Base-by-base conservation (phyloP, 2,113 vertebrate genomes). In the Lamprotornis superbus region DNA sequence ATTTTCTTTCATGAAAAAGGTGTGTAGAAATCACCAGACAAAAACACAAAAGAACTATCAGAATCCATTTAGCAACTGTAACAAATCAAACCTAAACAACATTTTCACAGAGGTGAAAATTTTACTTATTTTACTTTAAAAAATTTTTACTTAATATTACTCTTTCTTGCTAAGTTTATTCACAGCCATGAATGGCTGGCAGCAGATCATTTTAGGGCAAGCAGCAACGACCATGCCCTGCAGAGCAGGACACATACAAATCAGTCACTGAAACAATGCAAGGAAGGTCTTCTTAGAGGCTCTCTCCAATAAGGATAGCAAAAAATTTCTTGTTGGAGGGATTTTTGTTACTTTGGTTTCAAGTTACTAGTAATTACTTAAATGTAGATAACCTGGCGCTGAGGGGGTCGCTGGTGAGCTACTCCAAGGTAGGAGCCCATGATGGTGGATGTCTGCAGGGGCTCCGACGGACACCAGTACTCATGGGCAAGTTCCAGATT, bases 401-500 rank as follows among this genome's bases (percentile, higher is more conserved):
- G 99, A 80, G 99, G 99, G 9, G 99, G 99, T 61, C 99, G 97
- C 92, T 99, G 99, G 83, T 99, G 98, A 50, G 99, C 98, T 86
- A 99, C 98, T 46, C 99, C 99, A 59, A 99, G 97, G 85, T 99
- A 99, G 61, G 99, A 99, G 9, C 99, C 99, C 95, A 99, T 98
- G 70, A 99, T 96, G 10, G 98, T 97, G 55, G 99, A 98, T 7
- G 98, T 98, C 97, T 99, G 99, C 68, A 99, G 97, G 49, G 99
- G 99, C 87, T 99, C 99, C 2, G 99, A 98, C 0, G 99, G 99
- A 96, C 99, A 99, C 99, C 99, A 99, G 94, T 99, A 99, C 76
- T 99, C 99, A 33, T 99, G 97, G 25, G 98, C 98, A 87, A 99
- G 98, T 81, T 99, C 99, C 91, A 99, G 80, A 31, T 98, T 98